phyloP scores from a whole-genome alignment of 2,888 invertebrate genomes.

The Flexamia atlantica region DNA sequence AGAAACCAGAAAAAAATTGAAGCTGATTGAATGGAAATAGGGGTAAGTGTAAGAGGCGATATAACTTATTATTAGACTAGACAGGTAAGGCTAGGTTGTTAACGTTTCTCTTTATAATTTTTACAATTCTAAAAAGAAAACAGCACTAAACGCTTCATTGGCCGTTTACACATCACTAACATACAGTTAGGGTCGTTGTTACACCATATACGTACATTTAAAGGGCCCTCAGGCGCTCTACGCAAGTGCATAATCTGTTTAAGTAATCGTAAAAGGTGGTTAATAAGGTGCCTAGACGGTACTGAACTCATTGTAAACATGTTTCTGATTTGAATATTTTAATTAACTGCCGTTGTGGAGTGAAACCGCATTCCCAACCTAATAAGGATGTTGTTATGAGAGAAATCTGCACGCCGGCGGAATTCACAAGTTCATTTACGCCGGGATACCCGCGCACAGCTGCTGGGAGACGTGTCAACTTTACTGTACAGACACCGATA shows the following conservation, averaged over 20 bases:
- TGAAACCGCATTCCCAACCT: conserved; percentile 31
- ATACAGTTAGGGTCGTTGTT: too few species aligned
- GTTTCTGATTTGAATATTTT: conserved; percentile 44
- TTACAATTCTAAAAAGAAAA: too few species aligned
- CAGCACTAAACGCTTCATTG: too few species aligned
- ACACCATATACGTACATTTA: background rate
- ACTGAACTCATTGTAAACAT: conserved; percentile 19
- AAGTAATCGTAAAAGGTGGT: background rate
- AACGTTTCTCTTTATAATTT: too few species aligned
- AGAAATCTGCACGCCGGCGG: conserved; percentile 39
- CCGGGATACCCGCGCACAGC: conserved; percentile 5
- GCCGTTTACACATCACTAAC: too few species aligned
- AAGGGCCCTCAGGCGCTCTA: background rate
- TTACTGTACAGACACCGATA: too few species aligned
- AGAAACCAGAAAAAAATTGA: too few species aligned
- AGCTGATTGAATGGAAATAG: too few species aligned
- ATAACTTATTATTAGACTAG: too few species aligned
- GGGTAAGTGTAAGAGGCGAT: too few species aligned
- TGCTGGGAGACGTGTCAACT: too few species aligned
- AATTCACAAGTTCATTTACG: conserved; percentile 29
- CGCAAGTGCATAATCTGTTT: background rate
- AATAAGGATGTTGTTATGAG: conserved; percentile 46
- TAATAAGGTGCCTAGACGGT: background rate
- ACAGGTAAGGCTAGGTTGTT: too few species aligned
- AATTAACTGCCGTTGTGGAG: conserved; percentile 31